Base-by-base conservation (phyloP, 2,113 vertebrate species). In the Proterorhinus semilunaris region DNA sequence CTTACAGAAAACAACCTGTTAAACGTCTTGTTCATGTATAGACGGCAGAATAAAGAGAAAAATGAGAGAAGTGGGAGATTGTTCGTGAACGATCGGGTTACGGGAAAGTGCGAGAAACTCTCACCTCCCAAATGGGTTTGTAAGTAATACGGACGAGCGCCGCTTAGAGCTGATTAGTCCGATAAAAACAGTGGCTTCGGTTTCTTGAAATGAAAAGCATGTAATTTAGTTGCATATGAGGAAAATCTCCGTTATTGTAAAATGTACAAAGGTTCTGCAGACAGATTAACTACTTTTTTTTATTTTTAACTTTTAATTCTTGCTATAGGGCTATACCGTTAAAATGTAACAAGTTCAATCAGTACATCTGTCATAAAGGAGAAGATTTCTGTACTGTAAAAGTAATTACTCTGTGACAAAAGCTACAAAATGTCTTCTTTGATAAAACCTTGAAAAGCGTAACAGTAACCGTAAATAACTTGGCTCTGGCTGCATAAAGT, bases 1-100 rank as follows among this genome's bases (percentile, higher is more conserved):
- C 80, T 65, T 61, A 46, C 80, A 86, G 85, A 74, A 66, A 57
- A 71, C 49, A 69, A 79, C 63, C 73, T 78, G 85, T 81, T 82
- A 77, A 80, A 84, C 68, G 27, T 74, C 36, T 67, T 64, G 61
- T 64, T 53, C 64, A 58, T 66, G 58, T 65, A 61, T 46, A 36
- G n/a, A 27, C 68, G 73, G 65, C 0, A 11, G 17, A 46, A 17
- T 36, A 52, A 66, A 51, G 64, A 45, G 9, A 72, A 54, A 12
- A 75, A 72, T 55, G 62, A 79, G 68, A 74, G 72, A 43, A 10
- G 58, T 4, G 4, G 58, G 16, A 53, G 48, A 62, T 16, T 12
- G 63, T 27, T 80, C 66, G 65, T 61, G 15, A 74, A 64, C 72
- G 45, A 45, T 55, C n/a, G 3, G 11, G n/a, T 72, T 49, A 63